A percentile compares a stretch with the other conserved stretches of the same genome.
phyloP scores from a whole-genome alignment of 2,888 invertebrate species.

The Oligia strigilis region DNA sequence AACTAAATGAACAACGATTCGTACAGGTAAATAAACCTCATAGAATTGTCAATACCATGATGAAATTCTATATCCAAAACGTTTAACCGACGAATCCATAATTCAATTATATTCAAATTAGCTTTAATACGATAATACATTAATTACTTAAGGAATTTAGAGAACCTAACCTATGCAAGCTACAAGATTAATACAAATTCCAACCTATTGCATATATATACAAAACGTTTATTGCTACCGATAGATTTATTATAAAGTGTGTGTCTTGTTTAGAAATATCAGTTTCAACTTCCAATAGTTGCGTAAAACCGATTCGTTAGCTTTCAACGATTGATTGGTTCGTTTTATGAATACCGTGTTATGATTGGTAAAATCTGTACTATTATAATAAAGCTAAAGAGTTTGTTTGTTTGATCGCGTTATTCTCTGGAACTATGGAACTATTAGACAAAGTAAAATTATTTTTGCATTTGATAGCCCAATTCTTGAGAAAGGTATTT shows the following conservation, averaged over 20 bases:
- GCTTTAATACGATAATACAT: constrained; percentile 21
- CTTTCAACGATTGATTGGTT: constrained; percentile 18
- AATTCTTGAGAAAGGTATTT: neutral
- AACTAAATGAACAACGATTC: neutral
- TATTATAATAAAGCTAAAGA: neutral
- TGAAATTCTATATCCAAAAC: constrained; percentile 2
- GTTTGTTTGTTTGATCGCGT: neutral
- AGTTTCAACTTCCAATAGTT: constrained; percentile 7
- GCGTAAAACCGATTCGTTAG: neutral
- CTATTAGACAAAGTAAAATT: neutral
- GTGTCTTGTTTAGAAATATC: constrained; percentile 14
- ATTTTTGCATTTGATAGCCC: no score
- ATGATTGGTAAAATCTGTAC: neutral
- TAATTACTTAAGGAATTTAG: constrained; percentile 44
- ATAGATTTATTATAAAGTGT: constrained; percentile 22
- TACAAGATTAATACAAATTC: constrained; percentile 28
- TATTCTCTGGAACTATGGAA: neutral
- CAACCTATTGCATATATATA: neutral
- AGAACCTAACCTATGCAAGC: constrained; percentile 16
- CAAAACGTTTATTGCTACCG: constrained; percentile 22
- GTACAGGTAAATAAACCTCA: neutral
- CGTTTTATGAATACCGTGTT: constrained; percentile 8
- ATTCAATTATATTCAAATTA: constrained; percentile 46
- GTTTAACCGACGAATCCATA: neutral
- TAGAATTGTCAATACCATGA: neutral